Evolutionary conservation across 2,888 invertebrate genomes (phyloP).

Genomic region (Keiferia lycopersicella): DNA sequence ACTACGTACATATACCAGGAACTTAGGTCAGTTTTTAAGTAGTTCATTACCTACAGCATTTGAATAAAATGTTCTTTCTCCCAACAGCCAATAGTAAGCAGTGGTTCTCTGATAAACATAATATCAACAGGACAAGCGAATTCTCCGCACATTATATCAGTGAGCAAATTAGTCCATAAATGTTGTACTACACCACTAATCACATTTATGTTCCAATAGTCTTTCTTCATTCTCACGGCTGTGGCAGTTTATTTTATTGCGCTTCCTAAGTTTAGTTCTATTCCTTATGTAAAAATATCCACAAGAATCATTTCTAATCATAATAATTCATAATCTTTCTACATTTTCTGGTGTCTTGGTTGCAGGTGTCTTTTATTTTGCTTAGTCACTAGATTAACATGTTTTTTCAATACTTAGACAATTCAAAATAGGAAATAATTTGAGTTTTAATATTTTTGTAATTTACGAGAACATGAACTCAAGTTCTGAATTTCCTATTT

Average conservation of each 20-base stretch:
- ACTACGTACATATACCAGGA: too few species aligned
- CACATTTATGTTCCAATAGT: constrained; percentile 30
- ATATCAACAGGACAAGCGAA: constrained; percentile 77
- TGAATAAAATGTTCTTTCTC: constrained; percentile 38
- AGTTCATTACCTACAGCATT: not conserved
- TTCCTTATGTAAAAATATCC: not conserved
- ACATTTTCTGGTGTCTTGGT: constrained; percentile 13
- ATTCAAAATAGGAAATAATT: not conserved
- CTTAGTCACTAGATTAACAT: constrained; percentile 8
- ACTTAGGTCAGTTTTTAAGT: not conserved
- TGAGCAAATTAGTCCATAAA: constrained; percentile 61
- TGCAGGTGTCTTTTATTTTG: constrained; percentile 18
- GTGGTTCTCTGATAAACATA: constrained; percentile 77
- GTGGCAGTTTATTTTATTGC: constrained; percentile 5
- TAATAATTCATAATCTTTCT: too few species aligned
- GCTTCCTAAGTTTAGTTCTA: not conserved
- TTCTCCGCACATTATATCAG: constrained; percentile 72
- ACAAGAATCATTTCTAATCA: not conserved
- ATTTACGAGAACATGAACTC: too few species aligned
- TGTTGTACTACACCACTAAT: constrained; percentile 44
- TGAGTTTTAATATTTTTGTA: too few species aligned
- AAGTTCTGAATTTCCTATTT: not conserved
- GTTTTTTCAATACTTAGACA: not conserved
- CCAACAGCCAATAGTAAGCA: constrained; percentile 74
- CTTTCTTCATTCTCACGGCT: constrained; percentile 10